Conservation (phyloP, 2,888 invertebrate species). For the Creontiades dilutus region DNA sequence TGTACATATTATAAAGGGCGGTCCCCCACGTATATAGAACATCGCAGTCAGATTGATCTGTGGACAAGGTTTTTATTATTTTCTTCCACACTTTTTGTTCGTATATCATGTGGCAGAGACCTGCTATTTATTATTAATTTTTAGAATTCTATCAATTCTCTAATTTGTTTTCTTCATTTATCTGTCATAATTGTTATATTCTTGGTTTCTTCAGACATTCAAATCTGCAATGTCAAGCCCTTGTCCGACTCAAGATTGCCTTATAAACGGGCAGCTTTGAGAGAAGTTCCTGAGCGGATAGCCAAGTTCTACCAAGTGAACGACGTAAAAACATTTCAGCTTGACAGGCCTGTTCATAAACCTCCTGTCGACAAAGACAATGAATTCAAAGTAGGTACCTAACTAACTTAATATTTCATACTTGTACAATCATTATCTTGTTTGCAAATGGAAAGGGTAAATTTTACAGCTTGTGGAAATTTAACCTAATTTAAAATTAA, state of each 20-base stretch:
- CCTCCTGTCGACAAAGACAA: constrained; percentile 95
- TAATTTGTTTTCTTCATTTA: no score
- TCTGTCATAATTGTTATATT: background rate
- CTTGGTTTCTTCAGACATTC: constrained; percentile 83
- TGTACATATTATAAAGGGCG: no score
- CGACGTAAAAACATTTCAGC: constrained; percentile 93
- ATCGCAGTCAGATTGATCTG: no score
- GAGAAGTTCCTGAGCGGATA: constrained; percentile 91
- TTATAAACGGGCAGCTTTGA: constrained; percentile 78
- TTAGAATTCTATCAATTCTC: no score
- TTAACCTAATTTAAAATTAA: background rate
- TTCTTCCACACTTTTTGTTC: no score
- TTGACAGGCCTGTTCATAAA: constrained; percentile 93
- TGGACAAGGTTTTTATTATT: no score
- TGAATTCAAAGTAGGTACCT: constrained; percentile 88
- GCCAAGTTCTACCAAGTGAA: constrained; percentile 94
- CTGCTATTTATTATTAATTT: no score
- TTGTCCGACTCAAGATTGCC: constrained; percentile 83
- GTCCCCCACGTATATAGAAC: no score
- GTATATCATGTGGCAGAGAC: no score
- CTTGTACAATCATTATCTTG: no score
- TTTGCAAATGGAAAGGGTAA: no score
- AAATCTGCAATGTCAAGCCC: constrained; percentile 96
- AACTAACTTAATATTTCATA: no score
- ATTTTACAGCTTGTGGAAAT: background rate